phyloP scores from a whole-genome alignment of 1,140 invertebrate species.

The Galleria mellonella region DNA sequence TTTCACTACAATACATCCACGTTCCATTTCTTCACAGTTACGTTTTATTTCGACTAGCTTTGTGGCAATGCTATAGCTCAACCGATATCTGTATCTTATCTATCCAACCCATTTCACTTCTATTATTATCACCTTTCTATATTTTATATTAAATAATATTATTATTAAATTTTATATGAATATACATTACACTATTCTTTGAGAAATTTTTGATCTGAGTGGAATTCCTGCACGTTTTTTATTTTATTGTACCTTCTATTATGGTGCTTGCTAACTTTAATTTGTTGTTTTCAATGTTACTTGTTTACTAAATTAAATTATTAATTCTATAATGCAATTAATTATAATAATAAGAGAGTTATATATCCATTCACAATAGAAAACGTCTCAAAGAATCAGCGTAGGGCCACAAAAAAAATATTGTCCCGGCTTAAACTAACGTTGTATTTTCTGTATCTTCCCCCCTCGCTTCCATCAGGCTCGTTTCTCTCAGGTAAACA shows the following conservation, averaged over 20 bases:
- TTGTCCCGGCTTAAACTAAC: conserved; percentile 55
- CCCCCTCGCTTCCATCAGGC: conserved; percentile 79
- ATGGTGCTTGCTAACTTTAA: too few relatives aligned
- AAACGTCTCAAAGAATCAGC: conserved; percentile 13
- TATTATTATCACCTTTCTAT: conserved; percentile 19
- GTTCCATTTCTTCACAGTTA: conserved; percentile 35
- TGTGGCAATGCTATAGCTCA: conserved; percentile 66
- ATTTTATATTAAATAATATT: background rate
- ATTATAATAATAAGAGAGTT: background rate
- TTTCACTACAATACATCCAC: conserved; percentile 20
- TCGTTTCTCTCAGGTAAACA: conserved; percentile 83
- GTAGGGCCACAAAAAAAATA: conserved; percentile 21
- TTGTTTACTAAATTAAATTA: too few relatives aligned
- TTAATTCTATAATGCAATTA: background rate
- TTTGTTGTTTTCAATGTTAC: too few relatives aligned
- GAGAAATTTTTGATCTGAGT: conserved; percentile 2
- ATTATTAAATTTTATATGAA: background rate
- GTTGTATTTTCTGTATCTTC: conserved; percentile 59
- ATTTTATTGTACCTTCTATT: too few relatives aligned
- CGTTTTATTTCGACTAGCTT: conserved; percentile 58
- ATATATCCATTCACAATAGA: background rate
- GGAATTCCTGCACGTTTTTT: background rate
- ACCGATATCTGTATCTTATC: conserved; percentile 18
- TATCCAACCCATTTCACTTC: conserved; percentile 16
- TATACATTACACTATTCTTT: conserved; percentile 1